Conservation (phyloP, 92 coral and sea anemone genomes). For the Parazoanthus atlanticus region DNA sequence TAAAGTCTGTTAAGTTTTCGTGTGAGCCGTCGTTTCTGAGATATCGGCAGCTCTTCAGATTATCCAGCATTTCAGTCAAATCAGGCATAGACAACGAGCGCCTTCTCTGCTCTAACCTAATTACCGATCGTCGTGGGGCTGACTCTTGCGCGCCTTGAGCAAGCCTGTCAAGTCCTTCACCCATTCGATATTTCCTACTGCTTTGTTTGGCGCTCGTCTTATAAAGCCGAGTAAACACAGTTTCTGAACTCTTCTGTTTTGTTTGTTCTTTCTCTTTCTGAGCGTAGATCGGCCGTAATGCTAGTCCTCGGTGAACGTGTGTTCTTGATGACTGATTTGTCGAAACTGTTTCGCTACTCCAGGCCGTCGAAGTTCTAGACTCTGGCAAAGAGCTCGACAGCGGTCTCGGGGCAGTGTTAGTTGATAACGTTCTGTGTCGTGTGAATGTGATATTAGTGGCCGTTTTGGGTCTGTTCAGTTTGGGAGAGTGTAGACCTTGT, state of each 20-base stretch:
- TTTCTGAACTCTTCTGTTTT: constrained; percentile 36
- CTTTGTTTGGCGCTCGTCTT: constrained; percentile 53
- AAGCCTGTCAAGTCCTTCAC: constrained; percentile 31
- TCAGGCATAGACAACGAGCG: constrained; percentile 79
- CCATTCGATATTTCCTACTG: constrained; percentile 37
- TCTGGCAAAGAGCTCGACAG: constrained; percentile 21
- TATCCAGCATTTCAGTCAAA: constrained; percentile 58
- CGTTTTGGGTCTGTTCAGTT: constrained; percentile 25
- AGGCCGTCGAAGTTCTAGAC: constrained; percentile 33
- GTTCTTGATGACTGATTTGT: neutral
- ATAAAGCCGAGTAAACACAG: constrained; percentile 65
- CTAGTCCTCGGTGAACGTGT: constrained; percentile 50
- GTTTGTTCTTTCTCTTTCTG: constrained; percentile 35
- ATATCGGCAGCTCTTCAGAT: constrained; percentile 71
- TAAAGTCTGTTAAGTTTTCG: neutral
- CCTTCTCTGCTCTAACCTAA: constrained; percentile 56
- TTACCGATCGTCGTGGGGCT: constrained; percentile 1
- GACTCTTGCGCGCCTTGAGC: neutral
- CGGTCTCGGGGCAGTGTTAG: neutral
- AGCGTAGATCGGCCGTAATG: constrained; percentile 45
- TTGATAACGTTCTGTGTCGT: neutral
- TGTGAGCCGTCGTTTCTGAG: constrained; percentile 37
- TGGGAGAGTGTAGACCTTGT: constrained; percentile 3
- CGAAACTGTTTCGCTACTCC: constrained; percentile 6
- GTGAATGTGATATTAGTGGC: neutral